Percentiles rank a stretch among this genome's conserved stretches.
Conservation (phyloP, 1,140 invertebrate species). For the Harlomillsia oculata region DNA sequence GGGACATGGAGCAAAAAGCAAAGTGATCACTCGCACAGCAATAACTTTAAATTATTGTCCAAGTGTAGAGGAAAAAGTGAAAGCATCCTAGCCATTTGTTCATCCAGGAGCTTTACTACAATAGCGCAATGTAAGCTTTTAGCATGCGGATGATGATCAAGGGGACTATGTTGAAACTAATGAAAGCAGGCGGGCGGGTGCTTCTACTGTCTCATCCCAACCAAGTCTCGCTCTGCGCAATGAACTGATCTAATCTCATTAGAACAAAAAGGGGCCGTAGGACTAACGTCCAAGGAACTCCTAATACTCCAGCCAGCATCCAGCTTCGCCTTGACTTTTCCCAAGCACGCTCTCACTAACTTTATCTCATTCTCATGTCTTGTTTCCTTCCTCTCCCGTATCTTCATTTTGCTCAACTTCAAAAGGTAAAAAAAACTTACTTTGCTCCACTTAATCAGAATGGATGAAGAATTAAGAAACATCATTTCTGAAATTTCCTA, state of each 20-base stretch:
- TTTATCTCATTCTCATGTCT: not conserved
- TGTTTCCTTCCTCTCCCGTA: slow-evolving; percentile 7
- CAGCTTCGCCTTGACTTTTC: not conserved
- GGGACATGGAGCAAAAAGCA: not conserved
- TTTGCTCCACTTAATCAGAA: too few relatives aligned
- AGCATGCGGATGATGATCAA: slow-evolving; percentile 24
- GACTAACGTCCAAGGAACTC: too few relatives aligned
- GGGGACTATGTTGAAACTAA: slow-evolving; percentile 28
- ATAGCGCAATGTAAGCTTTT: not conserved
- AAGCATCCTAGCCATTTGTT: too few relatives aligned
- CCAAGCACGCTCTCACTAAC: not conserved
- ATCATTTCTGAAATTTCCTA: too few relatives aligned
- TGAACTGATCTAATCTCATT: slow-evolving; percentile 35
- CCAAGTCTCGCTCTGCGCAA: slow-evolving; percentile 34
- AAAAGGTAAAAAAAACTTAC: too few relatives aligned
- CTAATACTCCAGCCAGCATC: too few relatives aligned
- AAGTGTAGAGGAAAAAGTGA: not conserved
- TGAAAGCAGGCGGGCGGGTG: slow-evolving; percentile 32
- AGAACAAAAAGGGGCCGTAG: slow-evolving; percentile 32
- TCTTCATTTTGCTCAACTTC: too few relatives aligned
- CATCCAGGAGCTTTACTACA: slow-evolving; percentile 1
- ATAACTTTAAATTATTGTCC: slow-evolving; percentile 35
- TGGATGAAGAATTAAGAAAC: too few relatives aligned
- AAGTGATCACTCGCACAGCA: slow-evolving; percentile 28
- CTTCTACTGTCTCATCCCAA: too few relatives aligned